Conservation (phyloP, 37 sponge, comb jelly and placozoan species). For the Beroe ovata region DNA sequence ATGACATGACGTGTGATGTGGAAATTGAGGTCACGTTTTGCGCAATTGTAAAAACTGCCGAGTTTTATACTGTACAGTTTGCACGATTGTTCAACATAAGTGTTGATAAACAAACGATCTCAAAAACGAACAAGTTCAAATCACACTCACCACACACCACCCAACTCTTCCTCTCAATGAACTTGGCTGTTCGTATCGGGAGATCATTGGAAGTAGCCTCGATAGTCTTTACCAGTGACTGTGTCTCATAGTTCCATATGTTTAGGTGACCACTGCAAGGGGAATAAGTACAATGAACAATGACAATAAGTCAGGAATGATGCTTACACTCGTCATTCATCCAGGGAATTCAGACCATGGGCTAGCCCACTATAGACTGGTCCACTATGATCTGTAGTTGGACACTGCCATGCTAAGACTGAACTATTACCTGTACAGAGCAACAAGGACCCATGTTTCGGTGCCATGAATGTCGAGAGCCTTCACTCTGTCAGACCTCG, state of each 20-base stretch:
- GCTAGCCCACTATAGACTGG: too few species aligned
- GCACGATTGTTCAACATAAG: neutral
- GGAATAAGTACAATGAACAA: too few species aligned
- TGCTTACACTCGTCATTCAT: too few species aligned
- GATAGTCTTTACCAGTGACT: slow-evolving; percentile 67
- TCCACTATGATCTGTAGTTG: too few species aligned
- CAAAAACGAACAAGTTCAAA: neutral
- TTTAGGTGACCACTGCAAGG: slow-evolving; percentile 86
- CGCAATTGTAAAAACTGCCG: too few species aligned
- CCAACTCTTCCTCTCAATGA: slow-evolving; percentile 95
- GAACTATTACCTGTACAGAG: slow-evolving; percentile 77
- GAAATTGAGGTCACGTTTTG: too few species aligned
- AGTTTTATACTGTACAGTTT: too few species aligned
- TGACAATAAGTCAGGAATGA: too few species aligned
- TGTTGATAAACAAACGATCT: too few species aligned
- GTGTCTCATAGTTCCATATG: slow-evolving; percentile 96
- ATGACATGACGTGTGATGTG: too few species aligned
- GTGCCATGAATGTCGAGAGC: slow-evolving; percentile 91
- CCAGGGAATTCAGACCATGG: too few species aligned
- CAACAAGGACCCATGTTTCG: slow-evolving; percentile 96
- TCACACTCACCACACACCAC: slow-evolving; percentile 88
- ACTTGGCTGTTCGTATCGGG: slow-evolving; percentile 85
- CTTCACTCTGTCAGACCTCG: slow-evolving; percentile 97
- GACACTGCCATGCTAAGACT: too few species aligned
- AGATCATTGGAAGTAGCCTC: slow-evolving; percentile 68